Conservation (phyloP, 2,797 vertebrate genomes). For the Arctocebus calabarensis region DNA sequence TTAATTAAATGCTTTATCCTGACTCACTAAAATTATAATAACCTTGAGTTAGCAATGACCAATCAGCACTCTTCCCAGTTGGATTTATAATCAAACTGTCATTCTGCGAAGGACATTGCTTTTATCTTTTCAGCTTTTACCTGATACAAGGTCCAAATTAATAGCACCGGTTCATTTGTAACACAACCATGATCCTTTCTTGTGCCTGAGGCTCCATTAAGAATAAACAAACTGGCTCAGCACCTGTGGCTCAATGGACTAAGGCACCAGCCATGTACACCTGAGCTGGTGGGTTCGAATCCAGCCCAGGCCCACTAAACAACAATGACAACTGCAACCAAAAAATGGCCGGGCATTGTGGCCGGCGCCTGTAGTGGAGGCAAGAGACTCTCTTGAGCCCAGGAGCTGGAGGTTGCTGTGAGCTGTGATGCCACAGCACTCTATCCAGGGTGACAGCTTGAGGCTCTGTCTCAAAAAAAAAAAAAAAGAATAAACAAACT, state of each 20-base stretch:
- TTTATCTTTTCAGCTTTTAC: slow-evolving; percentile 30
- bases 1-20: slow-evolving; percentile 59
- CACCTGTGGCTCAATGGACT: neutral
- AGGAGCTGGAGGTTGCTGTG: neutral
- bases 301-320: neutral
- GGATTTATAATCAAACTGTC: slow-evolving; percentile 55
- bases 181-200: neutral
- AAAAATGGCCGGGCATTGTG: too few species aligned
- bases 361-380: too few species aligned
- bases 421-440: neutral
- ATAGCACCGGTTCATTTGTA: neutral
- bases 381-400: neutral
- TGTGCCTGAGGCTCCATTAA: neutral
- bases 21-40: slow-evolving; percentile 56
- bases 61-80: neutral
- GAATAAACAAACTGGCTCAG: neutral
- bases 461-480: neutral
- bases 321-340: too few species aligned
- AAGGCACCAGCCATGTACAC: too few species aligned
- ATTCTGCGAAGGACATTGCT: neutral
- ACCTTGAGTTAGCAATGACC: slow-evolving; percentile 22
- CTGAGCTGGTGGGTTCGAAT: too few species aligned
- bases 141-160: neutral
- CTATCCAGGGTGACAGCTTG: neutral
- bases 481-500: neutral